Evolutionary conservation across 2,797 vertebrate species (phyloP).

Genomic region (Sarcoramphus papa): DNA sequence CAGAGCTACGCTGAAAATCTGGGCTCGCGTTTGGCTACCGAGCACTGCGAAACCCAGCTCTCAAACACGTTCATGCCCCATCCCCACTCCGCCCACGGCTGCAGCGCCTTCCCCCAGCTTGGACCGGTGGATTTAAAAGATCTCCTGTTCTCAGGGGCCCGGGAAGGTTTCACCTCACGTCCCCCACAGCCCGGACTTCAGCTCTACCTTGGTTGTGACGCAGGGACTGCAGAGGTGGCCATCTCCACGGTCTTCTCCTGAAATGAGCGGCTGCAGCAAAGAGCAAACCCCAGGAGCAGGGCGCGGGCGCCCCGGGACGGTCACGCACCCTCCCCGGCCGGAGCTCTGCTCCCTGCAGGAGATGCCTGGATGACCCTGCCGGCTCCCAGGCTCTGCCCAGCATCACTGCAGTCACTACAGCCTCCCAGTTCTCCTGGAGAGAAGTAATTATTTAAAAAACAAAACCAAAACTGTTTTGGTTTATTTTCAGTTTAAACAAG

Average conservation of each 20-base stretch:
- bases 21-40: rapidly evolving
- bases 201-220: neutral
- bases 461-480: neutral
- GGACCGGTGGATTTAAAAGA: rapidly evolving
- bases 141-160: neutral
- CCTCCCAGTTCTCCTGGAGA: neutral
- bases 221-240: neutral
- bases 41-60: neutral
- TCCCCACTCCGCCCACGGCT: rapidly evolving
- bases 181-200: neutral
- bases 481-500: rapidly evolving
- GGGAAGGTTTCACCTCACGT: neutral
- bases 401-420: neutral
- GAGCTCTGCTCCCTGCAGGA: neutral
- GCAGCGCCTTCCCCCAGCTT: neutral
- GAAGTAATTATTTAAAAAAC: neutral
- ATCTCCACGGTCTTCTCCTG: neutral
- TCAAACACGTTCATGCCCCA: rapidly evolving
- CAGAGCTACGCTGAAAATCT: neutral
- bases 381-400: neutral
- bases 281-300: neutral
- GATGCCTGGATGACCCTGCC: rapidly evolving
- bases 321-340: rapidly evolving
- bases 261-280: neutral
- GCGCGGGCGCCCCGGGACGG: rapidly evolving